Conservation (phyloP, 2,888 invertebrate genomes). For the Autographa gamma region DNA sequence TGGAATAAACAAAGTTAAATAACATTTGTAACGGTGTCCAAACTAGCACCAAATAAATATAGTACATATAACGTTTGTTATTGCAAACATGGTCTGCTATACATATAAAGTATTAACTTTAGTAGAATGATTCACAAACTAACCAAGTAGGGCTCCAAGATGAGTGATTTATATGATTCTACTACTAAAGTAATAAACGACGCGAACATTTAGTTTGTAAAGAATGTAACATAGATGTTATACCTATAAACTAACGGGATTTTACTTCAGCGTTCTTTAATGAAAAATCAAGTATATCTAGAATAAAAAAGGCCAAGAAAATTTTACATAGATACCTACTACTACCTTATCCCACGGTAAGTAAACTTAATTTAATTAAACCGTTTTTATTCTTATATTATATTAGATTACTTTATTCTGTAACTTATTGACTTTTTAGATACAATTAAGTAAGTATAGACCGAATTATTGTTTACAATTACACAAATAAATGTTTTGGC, state of each 20-base stretch:
- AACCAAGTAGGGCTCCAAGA: slow-evolving; percentile 68
- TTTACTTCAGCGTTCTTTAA: neutral
- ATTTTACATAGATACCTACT: too few relatives aligned
- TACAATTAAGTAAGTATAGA: neutral
- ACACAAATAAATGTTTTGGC: slow-evolving; percentile 5
- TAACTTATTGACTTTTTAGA: too few relatives aligned
- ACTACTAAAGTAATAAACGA: slow-evolving; percentile 65
- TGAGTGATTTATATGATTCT: slow-evolving; percentile 73
- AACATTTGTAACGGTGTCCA: slow-evolving; percentile 43
- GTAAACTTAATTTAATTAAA: too few relatives aligned
- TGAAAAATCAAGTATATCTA: too few relatives aligned
- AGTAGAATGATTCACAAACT: slow-evolving; percentile 71
- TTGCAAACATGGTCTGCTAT: slow-evolving; percentile 53
- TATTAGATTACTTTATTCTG: too few relatives aligned
- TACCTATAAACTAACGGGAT: slow-evolving; percentile 1
- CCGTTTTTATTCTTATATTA: too few relatives aligned
- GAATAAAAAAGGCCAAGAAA: too few relatives aligned
- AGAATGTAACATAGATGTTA: slow-evolving; percentile 31
- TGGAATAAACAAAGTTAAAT: slow-evolving; percentile 18
- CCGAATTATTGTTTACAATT: slow-evolving; percentile 4
- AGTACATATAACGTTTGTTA: slow-evolving; percentile 48
- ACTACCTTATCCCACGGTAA: too few relatives aligned
- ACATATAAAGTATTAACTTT: slow-evolving; percentile 59
- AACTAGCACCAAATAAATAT: neutral
- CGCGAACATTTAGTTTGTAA: slow-evolving; percentile 47